These are phyloP conservation scores for Pachymerium ferrugineum DNA, from an alignment of 2,888 invertebrate species.

Conservation along the genomic window DNA sequence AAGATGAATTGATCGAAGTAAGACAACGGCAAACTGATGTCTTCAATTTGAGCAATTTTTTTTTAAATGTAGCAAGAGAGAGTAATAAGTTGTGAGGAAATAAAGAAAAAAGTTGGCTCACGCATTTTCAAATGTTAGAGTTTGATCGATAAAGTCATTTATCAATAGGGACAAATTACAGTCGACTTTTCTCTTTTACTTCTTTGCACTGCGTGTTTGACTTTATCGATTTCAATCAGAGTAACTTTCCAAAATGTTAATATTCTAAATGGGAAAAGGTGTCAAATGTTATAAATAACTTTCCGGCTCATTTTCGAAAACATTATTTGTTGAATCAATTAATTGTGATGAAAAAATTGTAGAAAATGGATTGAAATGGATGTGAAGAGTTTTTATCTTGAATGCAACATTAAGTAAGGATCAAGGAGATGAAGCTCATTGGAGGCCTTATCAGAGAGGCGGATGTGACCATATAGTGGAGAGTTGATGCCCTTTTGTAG, in stretches of 20 bases:
- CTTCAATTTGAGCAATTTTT: neutral
- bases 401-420: neutral
- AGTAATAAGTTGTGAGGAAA: neutral
- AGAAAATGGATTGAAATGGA: too few species aligned
- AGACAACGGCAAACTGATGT: neutral
- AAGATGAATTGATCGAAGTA: neutral
- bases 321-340: too few species aligned
- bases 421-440: neutral
- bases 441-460: neutral
- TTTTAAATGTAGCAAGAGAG: neutral
- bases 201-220: neutral
- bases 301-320: too few species aligned
- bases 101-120: neutral
- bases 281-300: too few species aligned
- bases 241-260: neutral
- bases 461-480: too few species aligned
- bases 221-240: slow-evolving; percentile 20
- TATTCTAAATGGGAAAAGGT: neutral
- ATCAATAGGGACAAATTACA: slow-evolving; percentile 9
- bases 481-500: neutral
- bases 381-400: too few species aligned
- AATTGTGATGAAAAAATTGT: too few species aligned
- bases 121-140: neutral
- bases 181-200: neutral
- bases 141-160: neutral